Conservation (phyloP, 1,140 invertebrate genomes). For the Drosophila paulistorum region DNA sequence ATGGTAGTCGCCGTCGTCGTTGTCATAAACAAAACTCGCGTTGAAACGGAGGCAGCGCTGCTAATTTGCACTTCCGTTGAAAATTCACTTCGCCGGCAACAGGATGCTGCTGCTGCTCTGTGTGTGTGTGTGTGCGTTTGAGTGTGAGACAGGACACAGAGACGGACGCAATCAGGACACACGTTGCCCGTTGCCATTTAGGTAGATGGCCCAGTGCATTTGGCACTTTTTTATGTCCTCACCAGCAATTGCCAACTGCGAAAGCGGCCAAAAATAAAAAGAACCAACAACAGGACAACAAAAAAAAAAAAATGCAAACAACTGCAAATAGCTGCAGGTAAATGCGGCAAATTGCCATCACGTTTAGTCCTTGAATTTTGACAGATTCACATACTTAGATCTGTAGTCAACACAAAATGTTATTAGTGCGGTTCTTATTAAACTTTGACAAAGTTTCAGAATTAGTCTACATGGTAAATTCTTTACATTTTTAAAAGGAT, state of each 20-base stretch:
- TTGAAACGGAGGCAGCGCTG: constrained; percentile 52
- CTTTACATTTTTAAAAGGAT: too few relatives aligned
- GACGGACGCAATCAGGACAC: constrained; percentile 35
- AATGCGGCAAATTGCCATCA: constrained; percentile 47
- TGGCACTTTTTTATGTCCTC: constrained; percentile 74
- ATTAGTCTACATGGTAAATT: too few relatives aligned
- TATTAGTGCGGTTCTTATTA: too few relatives aligned
- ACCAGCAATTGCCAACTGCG: constrained; percentile 44
- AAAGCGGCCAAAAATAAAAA: constrained; percentile 13
- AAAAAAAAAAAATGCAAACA: constrained; percentile 13
- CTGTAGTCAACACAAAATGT: not conserved
- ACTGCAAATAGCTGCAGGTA: constrained; percentile 55
- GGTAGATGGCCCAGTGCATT: constrained; percentile 69
- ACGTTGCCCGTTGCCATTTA: constrained; percentile 51
- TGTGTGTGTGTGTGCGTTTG: constrained; percentile 5
- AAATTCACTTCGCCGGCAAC: constrained; percentile 51
- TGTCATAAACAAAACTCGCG: constrained; percentile 63
- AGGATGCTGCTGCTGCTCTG: constrained; percentile 48
- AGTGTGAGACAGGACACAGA: constrained; percentile 41
- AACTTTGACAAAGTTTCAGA: too few relatives aligned
- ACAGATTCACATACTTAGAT: constrained; percentile 16
- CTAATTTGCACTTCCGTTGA: constrained; percentile 77
- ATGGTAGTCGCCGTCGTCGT: constrained; percentile 12
- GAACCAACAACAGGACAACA: constrained; percentile 19
- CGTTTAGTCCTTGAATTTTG: constrained; percentile 16